A percentile compares a stretch with the other conserved stretches of the same genome.
phyloP scores from a whole-genome alignment of 2,113 vertebrate genomes.

The Strix uralensis region DNA sequence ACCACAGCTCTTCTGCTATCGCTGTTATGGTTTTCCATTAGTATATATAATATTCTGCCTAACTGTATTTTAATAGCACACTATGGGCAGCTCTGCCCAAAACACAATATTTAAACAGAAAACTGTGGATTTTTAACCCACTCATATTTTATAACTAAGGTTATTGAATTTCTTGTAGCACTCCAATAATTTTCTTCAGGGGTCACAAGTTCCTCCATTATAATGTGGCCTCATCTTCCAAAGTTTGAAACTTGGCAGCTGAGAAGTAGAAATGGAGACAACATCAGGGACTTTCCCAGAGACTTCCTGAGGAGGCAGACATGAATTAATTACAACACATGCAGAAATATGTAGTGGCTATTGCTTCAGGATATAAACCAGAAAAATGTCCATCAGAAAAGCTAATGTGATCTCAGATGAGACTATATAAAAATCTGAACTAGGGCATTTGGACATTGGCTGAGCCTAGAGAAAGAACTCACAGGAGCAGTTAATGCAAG shows the following conservation, averaged over 20 bases:
- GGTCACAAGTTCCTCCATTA: background rate
- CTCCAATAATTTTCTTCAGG: background rate
- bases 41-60: conserved; percentile 11
- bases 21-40: background rate
- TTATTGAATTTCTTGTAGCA: background rate
- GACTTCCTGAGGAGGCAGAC: background rate
- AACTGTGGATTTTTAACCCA: conserved; percentile 9
- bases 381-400: background rate
- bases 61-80: conserved; percentile 2
- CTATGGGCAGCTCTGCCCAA: background rate
- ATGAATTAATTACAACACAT: background rate
- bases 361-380: background rate
- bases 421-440: background rate
- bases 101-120: conserved; percentile 16
- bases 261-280: background rate
- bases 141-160: background rate
- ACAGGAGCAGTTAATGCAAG: background rate
- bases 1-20: conserved; percentile 7
- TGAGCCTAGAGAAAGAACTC: background rate
- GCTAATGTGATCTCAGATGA: background rate
- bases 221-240: background rate
- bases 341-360: background rate
- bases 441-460: background rate
- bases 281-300: background rate
- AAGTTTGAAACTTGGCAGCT: background rate